A percentile compares a stretch with the other conserved stretches of the same genome.
phyloP scores from a whole-genome alignment of 2,888 invertebrate genomes.

The Pyrrhia umbra region DNA sequence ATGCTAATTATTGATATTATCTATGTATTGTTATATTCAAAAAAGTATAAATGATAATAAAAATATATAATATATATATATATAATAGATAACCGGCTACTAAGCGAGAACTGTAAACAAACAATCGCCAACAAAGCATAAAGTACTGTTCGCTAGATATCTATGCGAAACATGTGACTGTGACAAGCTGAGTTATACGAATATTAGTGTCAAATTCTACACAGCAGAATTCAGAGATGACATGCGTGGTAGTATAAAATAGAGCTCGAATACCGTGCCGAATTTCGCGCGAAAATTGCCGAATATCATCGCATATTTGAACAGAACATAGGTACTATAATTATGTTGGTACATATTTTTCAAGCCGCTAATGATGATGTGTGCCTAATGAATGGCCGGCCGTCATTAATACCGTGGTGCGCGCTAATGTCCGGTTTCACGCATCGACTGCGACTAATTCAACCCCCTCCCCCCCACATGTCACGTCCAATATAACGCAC shows the following conservation, averaged over 20 bases:
- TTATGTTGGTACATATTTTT: constrained; percentile 34
- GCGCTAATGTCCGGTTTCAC: constrained; percentile 68
- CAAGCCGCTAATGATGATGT: constrained; percentile 49
- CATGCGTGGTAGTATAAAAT: background rate
- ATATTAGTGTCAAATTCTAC: constrained; percentile 14
- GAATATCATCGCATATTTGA: constrained; percentile 15
- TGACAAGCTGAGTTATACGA: constrained; percentile 6
- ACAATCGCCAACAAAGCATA: background rate
- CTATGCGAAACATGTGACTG: constrained; percentile 1
- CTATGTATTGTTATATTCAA: no score
- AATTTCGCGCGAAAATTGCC: background rate
- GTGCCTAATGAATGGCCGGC: constrained; percentile 53
- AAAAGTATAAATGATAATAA: no score
- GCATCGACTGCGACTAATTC: constrained; percentile 70
- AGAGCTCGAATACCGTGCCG: background rate
- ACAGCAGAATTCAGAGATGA: constrained; percentile 6
- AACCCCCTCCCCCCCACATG: constrained; percentile 33
- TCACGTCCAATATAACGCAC: constrained; percentile 68
- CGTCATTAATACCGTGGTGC: constrained; percentile 60
- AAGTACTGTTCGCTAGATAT: background rate
- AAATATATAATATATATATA: no score
- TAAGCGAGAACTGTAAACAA: background rate
- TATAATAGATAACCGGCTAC: no score
- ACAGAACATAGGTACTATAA: background rate
- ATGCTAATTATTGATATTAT: no score